Evolutionary conservation across 2,797 vertebrate genomes (phyloP).

Genomic region (Falco novaeseelandiae): DNA sequence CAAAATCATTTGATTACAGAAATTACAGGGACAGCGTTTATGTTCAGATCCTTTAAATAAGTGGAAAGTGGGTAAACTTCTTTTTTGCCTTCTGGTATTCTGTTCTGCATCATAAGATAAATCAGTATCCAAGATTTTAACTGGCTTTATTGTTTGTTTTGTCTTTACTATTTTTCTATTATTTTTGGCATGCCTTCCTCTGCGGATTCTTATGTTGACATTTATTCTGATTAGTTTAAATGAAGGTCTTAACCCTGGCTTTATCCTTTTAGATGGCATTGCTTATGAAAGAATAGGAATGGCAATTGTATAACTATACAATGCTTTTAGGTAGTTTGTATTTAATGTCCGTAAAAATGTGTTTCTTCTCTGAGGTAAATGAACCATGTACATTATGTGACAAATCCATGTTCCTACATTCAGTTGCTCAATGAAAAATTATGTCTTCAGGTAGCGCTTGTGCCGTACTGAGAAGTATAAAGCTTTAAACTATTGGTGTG

Average conservation of each 20-base stretch:
- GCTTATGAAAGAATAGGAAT: neutral
- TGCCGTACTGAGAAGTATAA: neutral
- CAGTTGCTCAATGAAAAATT: neutral
- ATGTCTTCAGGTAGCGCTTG: neutral
- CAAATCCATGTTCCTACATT: neutral
- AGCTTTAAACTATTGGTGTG: neutral
- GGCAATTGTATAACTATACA: neutral
- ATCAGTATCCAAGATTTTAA: neutral
- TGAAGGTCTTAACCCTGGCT: conserved; percentile 17
- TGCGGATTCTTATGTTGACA: neutral
- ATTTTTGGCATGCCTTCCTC: neutral
- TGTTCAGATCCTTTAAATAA: neutral
- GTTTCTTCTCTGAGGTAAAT: neutral
- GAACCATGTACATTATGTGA: neutral
- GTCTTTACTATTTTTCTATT: neutral
- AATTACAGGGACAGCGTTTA: neutral
- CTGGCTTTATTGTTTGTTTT: neutral
- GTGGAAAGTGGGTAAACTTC: neutral
- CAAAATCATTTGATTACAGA: neutral
- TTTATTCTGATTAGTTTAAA: conserved; percentile 41
- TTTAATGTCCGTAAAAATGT: neutral
- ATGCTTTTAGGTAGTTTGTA: neutral
- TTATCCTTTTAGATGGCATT: neutral
- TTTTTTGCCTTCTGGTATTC: neutral
- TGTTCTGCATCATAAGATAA: neutral